Evolutionary conservation across 37 sponge, comb jelly and placozoan species (phyloP).

Genomic region (Spongilla lacustris): DNA sequence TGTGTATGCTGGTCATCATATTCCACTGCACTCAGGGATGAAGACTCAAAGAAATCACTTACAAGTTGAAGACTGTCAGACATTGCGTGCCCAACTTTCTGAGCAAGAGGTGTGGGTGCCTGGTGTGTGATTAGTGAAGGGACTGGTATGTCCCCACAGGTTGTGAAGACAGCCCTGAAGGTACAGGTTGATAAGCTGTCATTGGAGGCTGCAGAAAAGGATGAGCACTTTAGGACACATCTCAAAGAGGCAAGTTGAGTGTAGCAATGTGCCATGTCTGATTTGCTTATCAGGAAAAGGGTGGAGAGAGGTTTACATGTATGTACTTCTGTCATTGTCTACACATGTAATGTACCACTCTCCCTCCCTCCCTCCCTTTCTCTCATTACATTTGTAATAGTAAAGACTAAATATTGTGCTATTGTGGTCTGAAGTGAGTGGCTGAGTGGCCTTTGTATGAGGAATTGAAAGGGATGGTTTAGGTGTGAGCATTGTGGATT

Average conservation of each 20-base stretch:
- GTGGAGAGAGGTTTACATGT: no score
- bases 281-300: no score
- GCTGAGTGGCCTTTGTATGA: not conserved
- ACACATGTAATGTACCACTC: no score
- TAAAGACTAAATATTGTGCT: no score
- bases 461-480: not conserved
- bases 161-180: not conserved
- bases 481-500: not conserved
- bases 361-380: no score
- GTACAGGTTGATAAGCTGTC: constrained; percentile 1
- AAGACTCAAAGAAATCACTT: not conserved
- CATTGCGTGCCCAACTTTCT: not conserved
- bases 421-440: no score
- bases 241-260: not conserved
- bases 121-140: no score
- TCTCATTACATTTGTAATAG: no score
- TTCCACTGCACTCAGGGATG: not conserved
- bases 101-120: not conserved
- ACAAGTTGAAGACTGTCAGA: constrained; percentile 2
- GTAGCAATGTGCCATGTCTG: no score
- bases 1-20: not conserved
- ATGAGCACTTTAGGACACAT: not conserved
- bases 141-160: not conserved
- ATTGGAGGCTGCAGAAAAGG: not conserved
- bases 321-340: no score